Percentiles rank a stretch among this genome's conserved stretches.
These are phyloP conservation scores for Phalloptychus januarius DNA, from an alignment of 2,797 vertebrate genomes.

Conservation along the genomic window DNA sequence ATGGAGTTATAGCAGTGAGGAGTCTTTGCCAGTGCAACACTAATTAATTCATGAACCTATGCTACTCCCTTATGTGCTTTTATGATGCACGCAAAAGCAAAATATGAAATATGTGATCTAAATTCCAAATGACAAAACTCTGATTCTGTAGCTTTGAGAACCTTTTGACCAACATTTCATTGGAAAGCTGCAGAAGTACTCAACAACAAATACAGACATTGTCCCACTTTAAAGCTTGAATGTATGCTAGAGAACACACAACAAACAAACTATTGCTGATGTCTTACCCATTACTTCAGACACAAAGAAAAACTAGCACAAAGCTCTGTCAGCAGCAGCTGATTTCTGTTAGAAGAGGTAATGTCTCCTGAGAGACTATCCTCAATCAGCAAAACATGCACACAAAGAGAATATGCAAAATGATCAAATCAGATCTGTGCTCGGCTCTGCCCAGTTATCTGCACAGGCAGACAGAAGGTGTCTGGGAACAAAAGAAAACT, in stretches of 20 bases:
- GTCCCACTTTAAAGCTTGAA: background rate
- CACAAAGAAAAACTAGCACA: slow-evolving; percentile 7
- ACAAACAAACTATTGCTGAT: background rate
- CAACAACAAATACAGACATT: background rate
- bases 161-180: background rate
- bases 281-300: background rate
- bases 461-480: slow-evolving; percentile 49
- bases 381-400: background rate
- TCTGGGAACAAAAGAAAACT: slow-evolving; percentile 73
- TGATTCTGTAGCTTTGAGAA: background rate
- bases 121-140: background rate
- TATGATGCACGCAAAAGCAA: background rate
- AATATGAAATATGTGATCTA: background rate
- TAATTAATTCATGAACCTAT: background rate
- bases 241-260: background rate
- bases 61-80: too few species aligned
- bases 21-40: background rate
- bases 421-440: slow-evolving; percentile 29
- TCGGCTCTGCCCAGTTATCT: slow-evolving; percentile 46
- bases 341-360: background rate
- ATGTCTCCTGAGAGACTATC: background rate
- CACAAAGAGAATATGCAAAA: slow-evolving; percentile 16
- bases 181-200: background rate
- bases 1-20: slow-evolving; percentile 2
- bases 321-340: background rate